Conservation (phyloP, 2,113 vertebrate species). For the Cryptotis parvus region DNA sequence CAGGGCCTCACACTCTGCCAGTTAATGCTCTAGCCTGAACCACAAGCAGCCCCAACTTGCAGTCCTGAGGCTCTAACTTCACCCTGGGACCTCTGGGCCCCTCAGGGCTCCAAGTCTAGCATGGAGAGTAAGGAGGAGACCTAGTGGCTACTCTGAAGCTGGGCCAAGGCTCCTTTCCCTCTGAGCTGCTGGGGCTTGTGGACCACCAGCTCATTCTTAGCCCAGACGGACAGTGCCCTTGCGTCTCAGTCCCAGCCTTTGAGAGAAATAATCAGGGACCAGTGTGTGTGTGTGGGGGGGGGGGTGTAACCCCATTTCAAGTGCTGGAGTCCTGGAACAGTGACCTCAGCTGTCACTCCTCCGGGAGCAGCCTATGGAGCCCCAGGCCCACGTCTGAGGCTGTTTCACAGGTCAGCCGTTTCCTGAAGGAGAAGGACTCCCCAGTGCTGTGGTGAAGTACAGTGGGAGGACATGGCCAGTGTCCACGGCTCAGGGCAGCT, state of each 20-base stretch:
- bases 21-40: neutral
- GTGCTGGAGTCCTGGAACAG: neutral
- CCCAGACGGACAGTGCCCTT: neutral
- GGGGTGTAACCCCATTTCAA: neutral
- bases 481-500: too few relatives aligned
- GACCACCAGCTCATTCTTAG: neutral
- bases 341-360: neutral
- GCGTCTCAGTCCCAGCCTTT: neutral
- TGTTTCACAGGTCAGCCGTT: neutral
- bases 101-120: neutral
- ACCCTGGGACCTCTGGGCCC: neutral
- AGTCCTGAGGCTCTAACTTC: neutral
- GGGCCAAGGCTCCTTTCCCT: neutral
- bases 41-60: neutral
- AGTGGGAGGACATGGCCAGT: neutral
- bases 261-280: conserved; percentile 15
- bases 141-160: neutral
- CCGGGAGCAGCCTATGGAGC: neutral
- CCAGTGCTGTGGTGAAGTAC: neutral
- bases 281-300: too few relatives aligned
- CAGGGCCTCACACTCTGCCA: too few relatives aligned
- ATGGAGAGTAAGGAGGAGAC: neutral
- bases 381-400: neutral
- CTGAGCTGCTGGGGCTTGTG: neutral
- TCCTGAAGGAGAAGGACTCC: neutral